phyloP scores from a whole-genome alignment of 2,113 vertebrate species.

The Eudyptes chrysolophus region DNA sequence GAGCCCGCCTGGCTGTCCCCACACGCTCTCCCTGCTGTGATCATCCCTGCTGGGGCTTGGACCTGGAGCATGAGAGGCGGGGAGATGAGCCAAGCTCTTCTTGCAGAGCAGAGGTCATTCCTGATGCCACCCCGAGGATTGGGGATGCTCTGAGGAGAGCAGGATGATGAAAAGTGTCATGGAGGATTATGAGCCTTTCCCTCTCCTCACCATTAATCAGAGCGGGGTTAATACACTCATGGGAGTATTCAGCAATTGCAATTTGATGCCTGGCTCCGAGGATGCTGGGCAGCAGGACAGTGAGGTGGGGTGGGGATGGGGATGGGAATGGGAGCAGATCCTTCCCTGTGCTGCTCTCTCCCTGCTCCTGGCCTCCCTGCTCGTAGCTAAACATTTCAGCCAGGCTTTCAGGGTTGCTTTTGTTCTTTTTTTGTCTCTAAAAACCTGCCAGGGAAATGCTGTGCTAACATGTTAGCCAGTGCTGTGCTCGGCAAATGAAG shows the following conservation, averaged over 20 bases:
- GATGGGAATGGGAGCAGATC: background rate
- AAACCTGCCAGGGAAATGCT: background rate
- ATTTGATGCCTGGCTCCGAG: background rate
- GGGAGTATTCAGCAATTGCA: background rate
- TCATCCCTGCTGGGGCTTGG: background rate
- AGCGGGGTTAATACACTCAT: background rate
- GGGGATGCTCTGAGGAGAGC: background rate
- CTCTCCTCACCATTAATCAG: background rate
- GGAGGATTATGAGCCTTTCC: background rate
- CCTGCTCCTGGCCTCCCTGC: background rate
- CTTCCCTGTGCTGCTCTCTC: background rate
- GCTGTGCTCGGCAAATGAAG: background rate
- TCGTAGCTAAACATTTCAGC: background rate
- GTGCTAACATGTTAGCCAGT: background rate
- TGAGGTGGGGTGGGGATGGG: background rate
- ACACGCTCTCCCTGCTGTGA: background rate
- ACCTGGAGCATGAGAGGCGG: too few species aligned
- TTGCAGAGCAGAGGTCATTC: background rate
- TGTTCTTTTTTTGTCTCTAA: background rate
- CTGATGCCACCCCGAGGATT: background rate
- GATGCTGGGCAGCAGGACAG: background rate
- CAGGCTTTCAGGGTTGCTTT: constrained; percentile 1
- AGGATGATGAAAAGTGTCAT: background rate
- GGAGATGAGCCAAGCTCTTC: background rate
- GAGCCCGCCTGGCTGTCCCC: background rate